A percentile compares a stretch with the other conserved stretches of the same genome.
Evolutionary conservation across 2,888 invertebrate genomes (phyloP).

Genomic region (Falcaria lacertinaria): DNA sequence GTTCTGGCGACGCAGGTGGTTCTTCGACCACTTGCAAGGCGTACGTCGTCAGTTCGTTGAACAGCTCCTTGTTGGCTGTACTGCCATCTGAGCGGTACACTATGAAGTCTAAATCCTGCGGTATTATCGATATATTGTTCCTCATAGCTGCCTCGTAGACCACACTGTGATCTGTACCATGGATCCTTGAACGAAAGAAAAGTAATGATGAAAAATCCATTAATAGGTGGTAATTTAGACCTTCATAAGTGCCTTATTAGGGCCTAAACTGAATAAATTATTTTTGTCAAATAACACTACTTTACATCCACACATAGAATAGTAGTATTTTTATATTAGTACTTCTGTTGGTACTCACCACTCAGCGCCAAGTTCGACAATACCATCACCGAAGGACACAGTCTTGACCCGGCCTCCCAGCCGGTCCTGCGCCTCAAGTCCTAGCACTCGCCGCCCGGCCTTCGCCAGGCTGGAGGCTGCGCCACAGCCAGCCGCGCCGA

Average conservation of each 20-base stretch:
- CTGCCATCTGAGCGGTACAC: slow-evolving; percentile 27
- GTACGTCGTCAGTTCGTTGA: slow-evolving; percentile 23
- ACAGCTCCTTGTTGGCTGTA: slow-evolving; percentile 8
- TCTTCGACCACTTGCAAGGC: slow-evolving; percentile 12
- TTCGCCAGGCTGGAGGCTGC: slow-evolving; percentile 45
- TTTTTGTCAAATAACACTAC: not conserved
- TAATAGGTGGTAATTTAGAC: too few relatives aligned
- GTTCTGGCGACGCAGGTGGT: slow-evolving; percentile 12
- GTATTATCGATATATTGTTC: slow-evolving; percentile 25
- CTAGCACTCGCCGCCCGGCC: slow-evolving; percentile 51
- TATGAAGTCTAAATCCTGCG: slow-evolving; percentile 20
- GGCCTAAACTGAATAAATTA: too few relatives aligned
- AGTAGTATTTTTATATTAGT: too few relatives aligned
- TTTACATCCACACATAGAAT: too few relatives aligned
- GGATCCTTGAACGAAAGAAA: slow-evolving; percentile 42
- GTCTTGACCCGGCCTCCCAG: slow-evolving; percentile 61
- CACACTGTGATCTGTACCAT: slow-evolving; percentile 39
- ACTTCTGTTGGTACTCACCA: slow-evolving; percentile 37
- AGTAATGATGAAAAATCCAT: too few relatives aligned
- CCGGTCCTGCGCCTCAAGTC: slow-evolving; percentile 49
- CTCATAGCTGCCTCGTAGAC: slow-evolving; percentile 30
- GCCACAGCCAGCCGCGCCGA: slow-evolving; percentile 51
- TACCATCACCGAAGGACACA: slow-evolving; percentile 49
- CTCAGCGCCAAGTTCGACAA: slow-evolving; percentile 61
- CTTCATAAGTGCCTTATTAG: too few relatives aligned